Conservation (phyloP, 2,888 invertebrate species). For the Diloba caeruleocephala region DNA sequence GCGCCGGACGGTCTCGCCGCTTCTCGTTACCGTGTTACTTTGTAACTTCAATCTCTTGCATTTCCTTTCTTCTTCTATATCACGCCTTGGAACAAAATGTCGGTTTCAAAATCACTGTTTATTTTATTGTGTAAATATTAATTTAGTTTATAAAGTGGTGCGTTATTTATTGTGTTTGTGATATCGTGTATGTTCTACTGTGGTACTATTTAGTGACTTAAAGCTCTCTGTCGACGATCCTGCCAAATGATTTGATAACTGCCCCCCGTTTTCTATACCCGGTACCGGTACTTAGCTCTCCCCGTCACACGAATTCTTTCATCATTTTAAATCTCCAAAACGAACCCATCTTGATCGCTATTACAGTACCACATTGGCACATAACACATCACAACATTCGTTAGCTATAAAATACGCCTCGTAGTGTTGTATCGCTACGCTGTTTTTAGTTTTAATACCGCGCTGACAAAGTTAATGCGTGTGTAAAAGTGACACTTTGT, state of each 20-base stretch:
- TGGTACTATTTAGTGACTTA: slow-evolving; percentile 11
- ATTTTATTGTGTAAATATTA: slow-evolving; percentile 53
- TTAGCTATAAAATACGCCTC: slow-evolving; percentile 36
- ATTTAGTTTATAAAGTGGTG: slow-evolving; percentile 37
- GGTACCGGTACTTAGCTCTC: too few species aligned
- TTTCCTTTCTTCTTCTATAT: slow-evolving; percentile 24
- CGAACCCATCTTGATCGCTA: neutral
- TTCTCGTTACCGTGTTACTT: too few species aligned
- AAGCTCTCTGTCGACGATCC: too few species aligned
- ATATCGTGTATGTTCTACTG: slow-evolving; percentile 9
- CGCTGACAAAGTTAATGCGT: slow-evolving; percentile 31
- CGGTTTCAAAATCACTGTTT: slow-evolving; percentile 15
- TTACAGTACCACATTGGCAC: slow-evolving; percentile 9
- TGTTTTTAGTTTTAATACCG: slow-evolving; percentile 29
- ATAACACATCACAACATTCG: slow-evolving; percentile 7
- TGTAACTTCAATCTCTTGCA: too few species aligned
- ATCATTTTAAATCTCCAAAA: too few species aligned
- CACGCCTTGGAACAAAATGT: slow-evolving; percentile 25
- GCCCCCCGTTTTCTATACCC: too few species aligned
- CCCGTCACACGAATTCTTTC: too few species aligned
- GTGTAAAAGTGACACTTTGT: slow-evolving; percentile 20
- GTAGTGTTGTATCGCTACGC: slow-evolving; percentile 25
- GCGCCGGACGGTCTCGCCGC: too few species aligned
- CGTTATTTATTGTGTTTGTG: slow-evolving; percentile 25
- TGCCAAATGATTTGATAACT: too few species aligned